Evolutionary conservation across 2,888 invertebrate genomes (phyloP).

Genomic region (Ochropacha duplaris): DNA sequence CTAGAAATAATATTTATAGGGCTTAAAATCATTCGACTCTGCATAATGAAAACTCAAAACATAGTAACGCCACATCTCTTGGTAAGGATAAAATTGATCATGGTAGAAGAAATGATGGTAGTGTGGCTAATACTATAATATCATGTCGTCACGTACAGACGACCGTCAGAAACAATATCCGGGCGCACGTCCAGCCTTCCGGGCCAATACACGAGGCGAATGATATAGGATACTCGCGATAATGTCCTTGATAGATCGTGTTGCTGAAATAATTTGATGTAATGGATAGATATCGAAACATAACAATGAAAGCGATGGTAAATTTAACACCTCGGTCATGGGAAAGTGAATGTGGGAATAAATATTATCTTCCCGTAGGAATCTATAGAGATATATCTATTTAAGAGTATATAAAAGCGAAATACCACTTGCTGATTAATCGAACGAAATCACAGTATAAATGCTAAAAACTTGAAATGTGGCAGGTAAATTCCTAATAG

Average conservation of each 20-base stretch:
- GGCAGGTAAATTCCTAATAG: no score
- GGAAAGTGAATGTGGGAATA: no score
- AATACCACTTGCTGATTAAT: no score
- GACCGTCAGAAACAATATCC: slow-evolving; percentile 45
- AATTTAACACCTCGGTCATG: neutral
- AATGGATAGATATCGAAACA: neutral
- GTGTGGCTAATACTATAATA: neutral
- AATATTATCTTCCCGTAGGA: no score
- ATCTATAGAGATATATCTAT: no score
- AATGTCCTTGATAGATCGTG: neutral
- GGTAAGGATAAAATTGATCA: neutral
- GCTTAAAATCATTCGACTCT: neutral
- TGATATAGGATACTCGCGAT: neutral
- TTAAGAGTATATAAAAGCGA: no score
- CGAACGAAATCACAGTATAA: no score
- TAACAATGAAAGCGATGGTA: neutral
- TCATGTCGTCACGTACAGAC: neutral
- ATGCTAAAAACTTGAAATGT: no score
- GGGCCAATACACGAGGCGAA: slow-evolving; percentile 46
- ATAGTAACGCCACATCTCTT: neutral
- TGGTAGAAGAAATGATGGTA: neutral
- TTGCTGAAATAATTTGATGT: neutral
- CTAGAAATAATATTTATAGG: slow-evolving; percentile 1
- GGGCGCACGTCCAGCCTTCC: slow-evolving; percentile 55
- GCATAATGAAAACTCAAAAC: no score